Conservation (phyloP, 2,797 vertebrate species). For the Lacerta bilineata region DNA sequence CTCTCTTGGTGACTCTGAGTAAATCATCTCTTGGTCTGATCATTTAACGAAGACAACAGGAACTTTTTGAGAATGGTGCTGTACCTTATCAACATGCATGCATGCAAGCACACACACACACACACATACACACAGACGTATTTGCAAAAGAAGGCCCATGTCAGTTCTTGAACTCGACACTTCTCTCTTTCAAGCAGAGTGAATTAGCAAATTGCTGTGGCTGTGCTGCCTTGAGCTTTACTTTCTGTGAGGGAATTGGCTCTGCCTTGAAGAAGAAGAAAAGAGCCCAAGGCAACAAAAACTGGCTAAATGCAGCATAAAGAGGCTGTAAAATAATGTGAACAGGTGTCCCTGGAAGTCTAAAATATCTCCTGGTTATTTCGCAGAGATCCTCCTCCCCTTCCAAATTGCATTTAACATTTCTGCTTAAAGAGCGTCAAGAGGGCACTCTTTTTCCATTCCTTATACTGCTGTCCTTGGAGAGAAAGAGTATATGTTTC, state of each 20-base stretch:
- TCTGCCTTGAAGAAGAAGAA: neutral
- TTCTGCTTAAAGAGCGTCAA: constrained; percentile 7
- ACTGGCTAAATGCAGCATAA: constrained; percentile 16
- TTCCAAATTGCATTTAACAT: neutral
- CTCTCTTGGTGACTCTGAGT: neutral
- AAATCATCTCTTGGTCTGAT: neutral
- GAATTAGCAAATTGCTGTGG: neutral
- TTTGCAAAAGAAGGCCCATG: neutral
- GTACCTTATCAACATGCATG: neutral
- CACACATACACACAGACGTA: neutral
- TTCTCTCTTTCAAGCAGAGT: neutral
- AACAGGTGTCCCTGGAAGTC: constrained; percentile 23
- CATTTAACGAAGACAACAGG: neutral
- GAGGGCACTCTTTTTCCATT: neutral
- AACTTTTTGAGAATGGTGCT: neutral
- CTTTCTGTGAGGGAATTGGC: neutral
- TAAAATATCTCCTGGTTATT: neutral
- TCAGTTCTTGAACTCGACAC: neutral
- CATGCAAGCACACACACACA: no score
- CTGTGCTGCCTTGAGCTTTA: neutral
- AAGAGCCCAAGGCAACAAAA: neutral
- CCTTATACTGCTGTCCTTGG: neutral
- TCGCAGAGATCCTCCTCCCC: neutral
- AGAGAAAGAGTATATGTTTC: neutral
- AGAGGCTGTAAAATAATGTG: constrained; percentile 15